Percentiles rank a stretch among this genome's conserved stretches.
phyloP scores from a whole-genome alignment of 2,797 vertebrate species.

The Sebastes cheni region DNA sequence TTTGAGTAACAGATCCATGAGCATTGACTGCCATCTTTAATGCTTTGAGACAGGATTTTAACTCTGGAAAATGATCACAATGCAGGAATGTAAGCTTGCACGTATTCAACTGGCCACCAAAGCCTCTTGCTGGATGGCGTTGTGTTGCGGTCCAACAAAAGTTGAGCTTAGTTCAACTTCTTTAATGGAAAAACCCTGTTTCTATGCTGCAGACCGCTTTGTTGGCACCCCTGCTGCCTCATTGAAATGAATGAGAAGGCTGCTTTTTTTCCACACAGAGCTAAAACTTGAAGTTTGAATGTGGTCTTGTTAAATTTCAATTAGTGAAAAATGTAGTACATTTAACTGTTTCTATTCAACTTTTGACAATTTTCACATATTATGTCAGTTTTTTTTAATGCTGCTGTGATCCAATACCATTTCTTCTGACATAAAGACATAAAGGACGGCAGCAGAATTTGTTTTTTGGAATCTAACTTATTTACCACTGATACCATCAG shows the following conservation, averaged over 20 bases:
- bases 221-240: neutral
- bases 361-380: neutral
- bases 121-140: neutral
- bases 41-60: neutral
- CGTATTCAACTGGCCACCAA: neutral
- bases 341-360: neutral
- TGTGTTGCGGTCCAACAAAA: neutral
- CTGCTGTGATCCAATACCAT: neutral
- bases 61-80: neutral
- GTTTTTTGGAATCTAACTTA: neutral
- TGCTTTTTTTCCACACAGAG: neutral
- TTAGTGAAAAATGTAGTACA: neutral
- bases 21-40: neutral
- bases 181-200: neutral
- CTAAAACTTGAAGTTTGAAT: neutral
- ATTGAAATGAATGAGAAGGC: neutral
- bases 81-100: neutral
- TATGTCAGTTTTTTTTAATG: neutral
- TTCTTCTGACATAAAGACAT: neutral
- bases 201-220: neutral
- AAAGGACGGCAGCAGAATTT: neutral
- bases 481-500: conserved; percentile 3
- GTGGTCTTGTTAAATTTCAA: neutral
- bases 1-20: neutral
- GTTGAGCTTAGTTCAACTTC: neutral